phyloP scores from a whole-genome alignment of 2,113 vertebrate species.

The Otis tarda region DNA sequence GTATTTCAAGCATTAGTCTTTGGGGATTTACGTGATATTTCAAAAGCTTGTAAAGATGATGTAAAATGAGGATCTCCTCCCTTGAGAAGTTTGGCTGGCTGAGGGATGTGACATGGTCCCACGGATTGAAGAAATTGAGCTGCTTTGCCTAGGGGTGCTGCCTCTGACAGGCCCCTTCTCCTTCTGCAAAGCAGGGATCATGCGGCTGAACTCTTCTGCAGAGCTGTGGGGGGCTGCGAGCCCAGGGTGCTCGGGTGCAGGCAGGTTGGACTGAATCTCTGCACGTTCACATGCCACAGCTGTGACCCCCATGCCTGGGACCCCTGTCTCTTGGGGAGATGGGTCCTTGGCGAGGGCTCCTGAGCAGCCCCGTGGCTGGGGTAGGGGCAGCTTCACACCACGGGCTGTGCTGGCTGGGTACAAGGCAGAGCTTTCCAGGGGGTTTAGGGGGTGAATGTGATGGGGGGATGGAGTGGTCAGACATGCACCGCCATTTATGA shows the following conservation, averaged over 20 bases:
- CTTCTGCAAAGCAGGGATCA: not conserved
- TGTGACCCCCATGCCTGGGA: not conserved
- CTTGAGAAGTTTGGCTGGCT: not conserved
- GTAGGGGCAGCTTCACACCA: not conserved
- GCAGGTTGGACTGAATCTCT: not conserved
- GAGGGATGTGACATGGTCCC: not conserved
- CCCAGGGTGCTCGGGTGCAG: not conserved
- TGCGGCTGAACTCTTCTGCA: not conserved
- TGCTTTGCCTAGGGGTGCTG: not conserved
- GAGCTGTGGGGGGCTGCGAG: not conserved
- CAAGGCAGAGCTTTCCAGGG: not conserved
- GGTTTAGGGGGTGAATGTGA: not conserved
- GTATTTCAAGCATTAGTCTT: not conserved
- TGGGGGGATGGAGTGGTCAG: not conserved
- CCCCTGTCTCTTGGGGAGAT: fast-evolving
- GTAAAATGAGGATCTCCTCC: not conserved
- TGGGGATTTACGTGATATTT: not conserved
- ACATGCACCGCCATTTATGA: not conserved
- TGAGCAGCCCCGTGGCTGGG: fast-evolving
- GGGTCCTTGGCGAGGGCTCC: not conserved
- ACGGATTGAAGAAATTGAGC: not conserved
- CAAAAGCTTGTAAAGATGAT: not conserved
- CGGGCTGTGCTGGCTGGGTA: fast-evolving
- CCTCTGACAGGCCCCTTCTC: not conserved
- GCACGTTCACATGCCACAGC: not conserved